Evolutionary conservation across 23 tunicate species (phyloP).

Genomic region (Ascidia mentula): DNA sequence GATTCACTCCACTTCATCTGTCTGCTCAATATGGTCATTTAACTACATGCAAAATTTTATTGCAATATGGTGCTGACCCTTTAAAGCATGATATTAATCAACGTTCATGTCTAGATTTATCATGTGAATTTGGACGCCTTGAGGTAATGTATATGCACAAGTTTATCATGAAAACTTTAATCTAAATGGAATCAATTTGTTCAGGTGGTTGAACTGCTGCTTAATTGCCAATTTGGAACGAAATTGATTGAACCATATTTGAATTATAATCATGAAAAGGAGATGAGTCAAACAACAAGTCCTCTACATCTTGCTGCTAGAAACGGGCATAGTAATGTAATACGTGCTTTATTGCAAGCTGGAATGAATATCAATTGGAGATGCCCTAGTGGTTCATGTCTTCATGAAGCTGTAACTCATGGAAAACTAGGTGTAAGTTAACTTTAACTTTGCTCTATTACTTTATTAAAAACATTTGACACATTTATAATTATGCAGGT

Average conservation of each 20-base stretch:
- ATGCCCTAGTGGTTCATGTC: slow-evolving; percentile 38
- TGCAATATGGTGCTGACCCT: slow-evolving; percentile 53
- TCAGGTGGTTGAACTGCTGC: not conserved
- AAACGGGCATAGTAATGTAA: slow-evolving; percentile 54
- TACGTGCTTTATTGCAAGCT: slow-evolving; percentile 31
- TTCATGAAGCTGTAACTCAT: slow-evolving; percentile 64
- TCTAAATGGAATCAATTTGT: no score
- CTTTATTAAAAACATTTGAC: not conserved
- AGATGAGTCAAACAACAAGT: not conserved
- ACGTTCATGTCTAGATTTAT: slow-evolving; percentile 24
- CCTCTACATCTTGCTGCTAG: slow-evolving; percentile 72
- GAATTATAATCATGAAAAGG: slow-evolving; percentile 12
- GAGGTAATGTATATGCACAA: slow-evolving; percentile 17
- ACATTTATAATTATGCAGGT: slow-evolving; percentile 19
- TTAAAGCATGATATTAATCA: slow-evolving; percentile 17
- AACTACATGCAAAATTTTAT: slow-evolving; percentile 32
- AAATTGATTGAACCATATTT: slow-evolving; percentile 18
- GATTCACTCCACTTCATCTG: slow-evolving; percentile 47
- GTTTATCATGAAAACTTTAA: no score
- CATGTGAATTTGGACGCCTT: slow-evolving; percentile 50
- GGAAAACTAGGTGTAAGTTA: slow-evolving; percentile 32
- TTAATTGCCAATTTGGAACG: not conserved
- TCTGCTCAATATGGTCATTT: slow-evolving; percentile 53
- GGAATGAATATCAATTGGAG: slow-evolving; percentile 66
- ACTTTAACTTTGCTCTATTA: not conserved